Evolutionary conservation across 2,888 invertebrate species (phyloP), one percentile per base, ranked within the genome.

Genomic region (Oxystoma pomonae): DNA sequence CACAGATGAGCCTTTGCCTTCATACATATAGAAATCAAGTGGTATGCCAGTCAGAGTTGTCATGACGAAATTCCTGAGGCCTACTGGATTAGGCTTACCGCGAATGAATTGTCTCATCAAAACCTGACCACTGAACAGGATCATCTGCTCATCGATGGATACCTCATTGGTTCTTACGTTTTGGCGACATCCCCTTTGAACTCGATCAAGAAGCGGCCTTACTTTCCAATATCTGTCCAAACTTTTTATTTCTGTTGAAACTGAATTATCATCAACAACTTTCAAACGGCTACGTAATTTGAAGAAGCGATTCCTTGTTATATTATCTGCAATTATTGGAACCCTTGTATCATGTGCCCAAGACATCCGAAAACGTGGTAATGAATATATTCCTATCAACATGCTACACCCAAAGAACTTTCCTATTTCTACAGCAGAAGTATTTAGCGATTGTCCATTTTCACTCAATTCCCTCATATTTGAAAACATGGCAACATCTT

Each of bases 111-210:
- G 67, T 59, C 64, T 58, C 64, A 67, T 67, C 63, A 49, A 17
- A 61, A 64, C 65, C 64, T 70, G 52, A 55, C 71, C 71, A 52
- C 66, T 67, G 66, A 70, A 72, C 12, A 71, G 69, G 55, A 73
- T 69, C 63, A 73, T 73, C 59, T 73, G 70, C 63, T 72, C 69
- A 63, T 72, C 72, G 19, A 72, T 69, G 19, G 65, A 67, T 35
- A 67, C 55, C 18, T 65, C 58, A 21, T 21, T 20, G 21, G 65
- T 57, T 53, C 69, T 68, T 59, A 63, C 55, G 59, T 67, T 65
- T 35, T 49, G 18, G 20, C 52, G 57, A 57, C 67, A 68, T 51
- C 58, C 55, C 55, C 60, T 65, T 62, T 61, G 65, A 18, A 69
- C 62, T 16, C 16, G 49, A 50, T 67, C 62, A 16, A 69, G 50